A percentile compares a stretch with the other conserved stretches of the same genome.
Evolutionary conservation across 2,888 invertebrate genomes (phyloP).

Genomic region (Papilio elwesi): DNA sequence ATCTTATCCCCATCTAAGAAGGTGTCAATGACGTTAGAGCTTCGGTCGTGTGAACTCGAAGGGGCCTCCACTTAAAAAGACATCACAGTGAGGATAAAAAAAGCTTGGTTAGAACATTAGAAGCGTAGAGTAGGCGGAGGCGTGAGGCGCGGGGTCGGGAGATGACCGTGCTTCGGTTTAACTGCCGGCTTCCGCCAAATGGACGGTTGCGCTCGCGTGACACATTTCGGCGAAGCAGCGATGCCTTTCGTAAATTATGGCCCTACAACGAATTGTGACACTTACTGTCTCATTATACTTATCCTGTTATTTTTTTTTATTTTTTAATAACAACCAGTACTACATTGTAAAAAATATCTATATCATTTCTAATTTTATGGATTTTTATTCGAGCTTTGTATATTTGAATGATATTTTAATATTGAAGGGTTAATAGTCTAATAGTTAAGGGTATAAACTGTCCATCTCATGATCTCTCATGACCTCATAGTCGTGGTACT

Average conservation of each 20-base stretch:
- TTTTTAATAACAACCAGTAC: neutral
- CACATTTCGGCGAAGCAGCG: slow-evolving; percentile 50
- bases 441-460: too few relatives aligned
- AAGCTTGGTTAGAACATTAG: slow-evolving; percentile 62
- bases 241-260: slow-evolving; percentile 9
- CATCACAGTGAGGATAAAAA: slow-evolving; percentile 59
- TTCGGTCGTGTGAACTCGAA: slow-evolving; percentile 17
- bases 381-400: too few relatives aligned
- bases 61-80: slow-evolving; percentile 68
- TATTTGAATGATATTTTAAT: too few relatives aligned
- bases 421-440: too few relatives aligned
- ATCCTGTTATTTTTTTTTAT: too few relatives aligned
- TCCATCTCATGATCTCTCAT: too few relatives aligned
- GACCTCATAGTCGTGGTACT: too few relatives aligned
- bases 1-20: slow-evolving; percentile 3
- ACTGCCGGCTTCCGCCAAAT: slow-evolving; percentile 77
- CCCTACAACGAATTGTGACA: slow-evolving; percentile 5
- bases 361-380: too few relatives aligned
- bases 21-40: slow-evolving; percentile 12
- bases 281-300: neutral
- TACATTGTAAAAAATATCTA: too few relatives aligned
- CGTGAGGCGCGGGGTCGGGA: slow-evolving; percentile 68
- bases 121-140: slow-evolving; percentile 73
- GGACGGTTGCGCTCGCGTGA: slow-evolving; percentile 55
- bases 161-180: slow-evolving; percentile 78